Evolutionary conservation across 92 coral and sea anemone genomes (phyloP), one percentile per base, ranked within the genome.

Genomic region (Porites cylindrica): DNA sequence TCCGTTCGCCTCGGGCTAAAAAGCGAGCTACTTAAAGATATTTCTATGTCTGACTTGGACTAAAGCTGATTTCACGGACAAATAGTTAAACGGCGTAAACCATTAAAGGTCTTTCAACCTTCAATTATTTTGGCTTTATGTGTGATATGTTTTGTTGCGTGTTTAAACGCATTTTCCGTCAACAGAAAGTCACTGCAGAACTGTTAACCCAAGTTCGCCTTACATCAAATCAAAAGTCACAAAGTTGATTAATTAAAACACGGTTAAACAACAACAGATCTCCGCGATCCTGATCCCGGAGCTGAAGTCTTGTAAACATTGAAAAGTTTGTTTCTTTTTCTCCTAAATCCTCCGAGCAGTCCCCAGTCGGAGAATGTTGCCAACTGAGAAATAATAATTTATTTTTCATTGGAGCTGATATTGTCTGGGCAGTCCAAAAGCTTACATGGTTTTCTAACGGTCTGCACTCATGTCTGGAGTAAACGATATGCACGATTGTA

Each of bases 51-150:
- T 59, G 86, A 70, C 71, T 70, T 82, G 64, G 86, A 58, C 86
- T 59, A 70, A 70, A 71, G 86, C 78, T 82, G 78, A 82, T 70
- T 82, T 82, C 66, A 70, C 86, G 78, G 67, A 71, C 77, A 70
- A 71, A 82, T 70, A n/a, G 20, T 59, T 80, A 38, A 51, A 18
- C 16, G 23, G 24, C 51, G 52, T 52, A 51, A 38, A 54, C 52
- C 64, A 81, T 67, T 29, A 32, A 32, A 70, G 78, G 52, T 69
- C 78, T 71, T 82, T 82, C 70, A 70, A 29, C 10, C 32, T 26
- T 56, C 43, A 56, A 53, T 67, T 66, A 52, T 75, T 52, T 62
- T 47, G 72, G 20, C 71, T 64, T 51, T 7, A 32, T 8, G 26
- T 17, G 19, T 67, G 13, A 70, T 8, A 21, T 58, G 76, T 11